Evolutionary conservation across 2,113 vertebrate genomes (phyloP).

Genomic region (Sclerurus mexicanus): DNA sequence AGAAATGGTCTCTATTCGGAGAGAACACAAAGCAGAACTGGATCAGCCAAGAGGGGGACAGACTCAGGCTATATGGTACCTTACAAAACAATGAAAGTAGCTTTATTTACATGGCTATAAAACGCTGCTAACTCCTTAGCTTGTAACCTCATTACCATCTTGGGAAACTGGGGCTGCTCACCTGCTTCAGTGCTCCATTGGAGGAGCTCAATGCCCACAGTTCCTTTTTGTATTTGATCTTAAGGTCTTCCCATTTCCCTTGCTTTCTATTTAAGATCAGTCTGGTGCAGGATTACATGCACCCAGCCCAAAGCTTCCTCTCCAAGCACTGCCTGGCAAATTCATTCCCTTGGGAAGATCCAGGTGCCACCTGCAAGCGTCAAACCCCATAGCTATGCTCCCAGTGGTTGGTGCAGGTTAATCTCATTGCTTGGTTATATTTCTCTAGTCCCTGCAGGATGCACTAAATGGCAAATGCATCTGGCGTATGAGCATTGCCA

Average conservation of each 20-base stretch:
- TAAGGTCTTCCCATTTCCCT: background rate
- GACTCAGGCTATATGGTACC: background rate
- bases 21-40: background rate
- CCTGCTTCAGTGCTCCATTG: background rate
- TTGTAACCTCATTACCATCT: background rate
- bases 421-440: background rate
- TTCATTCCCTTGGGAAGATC: background rate
- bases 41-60: background rate
- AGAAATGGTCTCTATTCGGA: background rate
- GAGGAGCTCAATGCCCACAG: background rate
- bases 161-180: background rate
- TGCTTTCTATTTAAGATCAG: background rate
- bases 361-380: background rate
- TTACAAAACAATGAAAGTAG: background rate
- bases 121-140: background rate
- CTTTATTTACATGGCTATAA: background rate
- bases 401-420: background rate
- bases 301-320: background rate
- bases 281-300: background rate
- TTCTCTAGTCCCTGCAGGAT: background rate
- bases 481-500: background rate
- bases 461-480: background rate
- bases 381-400: background rate
- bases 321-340: background rate
- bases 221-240: background rate